These are phyloP conservation scores for Pandemis heparana DNA, from an alignment of 2,888 invertebrate species.

Conservation along the genomic window DNA sequence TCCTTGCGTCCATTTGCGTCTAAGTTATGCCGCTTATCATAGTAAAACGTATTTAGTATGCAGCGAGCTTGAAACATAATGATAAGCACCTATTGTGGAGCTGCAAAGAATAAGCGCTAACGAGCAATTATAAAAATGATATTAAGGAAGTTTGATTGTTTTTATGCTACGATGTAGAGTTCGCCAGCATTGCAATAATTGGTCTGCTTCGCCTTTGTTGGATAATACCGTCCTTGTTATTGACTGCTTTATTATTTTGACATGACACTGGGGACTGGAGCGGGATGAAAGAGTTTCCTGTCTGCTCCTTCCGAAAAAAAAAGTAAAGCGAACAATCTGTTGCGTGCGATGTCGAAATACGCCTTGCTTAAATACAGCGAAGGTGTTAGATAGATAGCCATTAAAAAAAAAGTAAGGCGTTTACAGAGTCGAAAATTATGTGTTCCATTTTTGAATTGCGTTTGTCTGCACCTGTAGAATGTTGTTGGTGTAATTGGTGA, in stretches of 20 bases:
- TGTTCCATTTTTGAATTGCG: too few relatives aligned
- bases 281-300: too few relatives aligned
- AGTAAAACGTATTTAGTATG: conserved; percentile 38
- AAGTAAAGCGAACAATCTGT: too few relatives aligned
- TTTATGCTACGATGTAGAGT: background rate
- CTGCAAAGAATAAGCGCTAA: conserved; percentile 53
- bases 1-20: conserved; percentile 6
- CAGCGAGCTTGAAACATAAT: conserved; percentile 29
- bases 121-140: conserved; percentile 37
- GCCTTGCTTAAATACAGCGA: too few relatives aligned
- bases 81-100: conserved; percentile 54
- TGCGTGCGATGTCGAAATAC: too few relatives aligned
- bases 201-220: background rate
- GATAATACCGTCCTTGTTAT: conserved; percentile 1
- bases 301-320: too few relatives aligned
- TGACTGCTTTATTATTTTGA: background rate
- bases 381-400: too few relatives aligned
- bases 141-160: conserved; percentile 40
- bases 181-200: background rate
- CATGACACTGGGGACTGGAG: background rate
- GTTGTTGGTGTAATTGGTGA: too few relatives aligned
- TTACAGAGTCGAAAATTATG: too few relatives aligned
- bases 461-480: too few relatives aligned
- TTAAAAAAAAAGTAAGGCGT: too few relatives aligned
- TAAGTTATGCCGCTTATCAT: background rate